Conservation (phyloP, 2,797 vertebrate genomes). For the Rhyacichthys aspro region DNA sequence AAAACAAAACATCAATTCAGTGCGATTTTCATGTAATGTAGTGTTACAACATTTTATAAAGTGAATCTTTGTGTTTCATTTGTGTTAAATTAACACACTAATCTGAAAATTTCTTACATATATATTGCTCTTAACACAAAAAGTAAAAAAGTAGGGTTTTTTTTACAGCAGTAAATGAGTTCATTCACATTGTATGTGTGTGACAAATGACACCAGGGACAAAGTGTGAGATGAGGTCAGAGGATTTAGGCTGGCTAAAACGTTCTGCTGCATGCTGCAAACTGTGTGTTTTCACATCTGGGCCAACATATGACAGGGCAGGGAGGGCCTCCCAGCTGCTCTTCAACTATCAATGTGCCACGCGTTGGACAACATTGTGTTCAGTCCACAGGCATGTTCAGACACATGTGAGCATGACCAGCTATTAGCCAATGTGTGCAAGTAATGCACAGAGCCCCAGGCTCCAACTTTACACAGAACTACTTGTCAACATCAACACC, state of each 20-base stretch:
- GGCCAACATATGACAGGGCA: slow-evolving; percentile 36
- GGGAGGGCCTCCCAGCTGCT: slow-evolving; percentile 53
- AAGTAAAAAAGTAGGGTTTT: background rate
- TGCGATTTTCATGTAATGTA: slow-evolving; percentile 2
- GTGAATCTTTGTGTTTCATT: background rate
- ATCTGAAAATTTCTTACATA: too few relatives aligned
- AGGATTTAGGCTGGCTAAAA: slow-evolving; percentile 15
- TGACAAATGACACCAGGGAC: slow-evolving; percentile 23
- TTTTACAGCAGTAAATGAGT: background rate
- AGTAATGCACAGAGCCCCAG: slow-evolving; percentile 9
- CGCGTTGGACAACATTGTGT: slow-evolving; percentile 41
- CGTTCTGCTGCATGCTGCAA: background rate
- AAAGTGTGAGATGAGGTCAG: slow-evolving; percentile 41
- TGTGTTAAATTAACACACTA: slow-evolving; percentile 1
- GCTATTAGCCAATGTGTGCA: slow-evolving; percentile 10
- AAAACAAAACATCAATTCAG: slow-evolving; percentile 15
- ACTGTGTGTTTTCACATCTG: slow-evolving; percentile 57
- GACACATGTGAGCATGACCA: slow-evolving; percentile 53
- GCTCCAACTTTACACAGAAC: slow-evolving; percentile 12
- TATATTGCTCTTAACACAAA: background rate
- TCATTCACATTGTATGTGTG: slow-evolving; percentile 9
- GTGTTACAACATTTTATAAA: slow-evolving; percentile 2
- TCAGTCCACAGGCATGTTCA: slow-evolving; percentile 65
- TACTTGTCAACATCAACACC: slow-evolving; percentile 15
- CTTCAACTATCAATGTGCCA: slow-evolving; percentile 60